A percentile compares a stretch with the other conserved stretches of the same genome.
Conservation (phyloP, 2,888 invertebrate species). For the Heliconius ethilla region DNA sequence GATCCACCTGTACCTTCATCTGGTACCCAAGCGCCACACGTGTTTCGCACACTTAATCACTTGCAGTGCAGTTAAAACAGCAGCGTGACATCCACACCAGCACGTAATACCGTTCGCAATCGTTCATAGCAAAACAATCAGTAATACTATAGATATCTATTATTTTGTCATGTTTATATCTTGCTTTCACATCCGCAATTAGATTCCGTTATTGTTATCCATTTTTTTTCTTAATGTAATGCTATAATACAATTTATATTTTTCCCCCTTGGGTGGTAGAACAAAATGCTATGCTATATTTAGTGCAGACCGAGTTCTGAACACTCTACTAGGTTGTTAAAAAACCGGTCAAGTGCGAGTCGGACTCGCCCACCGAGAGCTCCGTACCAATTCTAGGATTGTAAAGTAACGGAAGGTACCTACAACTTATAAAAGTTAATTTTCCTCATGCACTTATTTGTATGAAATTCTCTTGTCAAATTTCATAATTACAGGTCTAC, state of each 20-base stretch:
- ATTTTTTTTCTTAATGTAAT: constrained; percentile 41
- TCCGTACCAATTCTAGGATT: too few species aligned
- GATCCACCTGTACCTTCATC: constrained; percentile 24
- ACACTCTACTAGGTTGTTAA: too few species aligned
- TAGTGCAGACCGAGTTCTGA: too few species aligned
- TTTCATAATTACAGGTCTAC: too few species aligned
- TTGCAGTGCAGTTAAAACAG: constrained; percentile 37
- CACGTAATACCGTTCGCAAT: constrained; percentile 36
- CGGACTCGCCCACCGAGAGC: too few species aligned
- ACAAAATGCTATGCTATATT: too few species aligned
- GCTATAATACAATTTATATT: constrained; percentile 31
- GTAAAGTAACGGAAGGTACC: too few species aligned
- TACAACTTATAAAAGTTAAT: too few species aligned
- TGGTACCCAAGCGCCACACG: constrained; percentile 35
- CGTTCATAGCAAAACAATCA: constrained; percentile 41
- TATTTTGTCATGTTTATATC: constrained; percentile 45
- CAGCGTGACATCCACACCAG: constrained; percentile 34
- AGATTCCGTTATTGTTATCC: constrained; percentile 46
- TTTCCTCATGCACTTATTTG: too few species aligned
- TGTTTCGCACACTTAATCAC: constrained; percentile 38
- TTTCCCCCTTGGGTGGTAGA: too few species aligned
- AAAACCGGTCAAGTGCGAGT: too few species aligned
- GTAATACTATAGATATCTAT: constrained; percentile 40
- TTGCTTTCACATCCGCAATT: constrained; percentile 52
- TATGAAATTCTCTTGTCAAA: too few species aligned